A percentile compares a stretch with the other conserved stretches of the same genome.
phyloP scores from a whole-genome alignment of 2,113 vertebrate species.

The Dicrurus megarhynchus region DNA sequence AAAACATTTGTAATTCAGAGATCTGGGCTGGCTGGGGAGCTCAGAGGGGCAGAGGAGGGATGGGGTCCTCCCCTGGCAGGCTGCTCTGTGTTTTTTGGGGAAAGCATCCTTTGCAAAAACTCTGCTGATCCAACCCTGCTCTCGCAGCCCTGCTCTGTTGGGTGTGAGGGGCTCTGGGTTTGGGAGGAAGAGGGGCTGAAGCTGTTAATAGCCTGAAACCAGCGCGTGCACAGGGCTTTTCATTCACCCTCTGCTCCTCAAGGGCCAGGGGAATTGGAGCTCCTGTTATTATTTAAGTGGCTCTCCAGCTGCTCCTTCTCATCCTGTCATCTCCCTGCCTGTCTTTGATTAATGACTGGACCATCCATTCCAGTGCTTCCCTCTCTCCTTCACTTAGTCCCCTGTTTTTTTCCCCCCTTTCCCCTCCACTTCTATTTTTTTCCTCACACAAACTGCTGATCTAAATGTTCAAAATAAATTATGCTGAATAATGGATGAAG shows the following conservation, averaged over 20 bases:
- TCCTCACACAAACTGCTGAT: conserved; percentile 65
- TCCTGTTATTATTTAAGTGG: neutral
- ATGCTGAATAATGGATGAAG: conserved; percentile 77
- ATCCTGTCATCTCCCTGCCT: neutral
- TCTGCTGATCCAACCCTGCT: neutral
- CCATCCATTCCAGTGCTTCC: neutral
- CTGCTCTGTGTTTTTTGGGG: neutral
- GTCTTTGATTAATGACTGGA: conserved; percentile 24
- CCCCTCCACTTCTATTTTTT: neutral
- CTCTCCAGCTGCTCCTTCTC: neutral
- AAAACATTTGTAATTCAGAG: neutral
- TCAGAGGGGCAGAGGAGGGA: neutral
- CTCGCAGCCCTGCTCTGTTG: neutral
- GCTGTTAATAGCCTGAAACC: neutral
- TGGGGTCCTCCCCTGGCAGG: neutral
- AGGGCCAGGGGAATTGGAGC: neutral
- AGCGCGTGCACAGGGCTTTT: neutral
- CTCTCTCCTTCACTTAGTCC: conserved; percentile 41
- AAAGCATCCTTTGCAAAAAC: neutral
- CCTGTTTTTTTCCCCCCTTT: neutral
- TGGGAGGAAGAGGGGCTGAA: neutral
- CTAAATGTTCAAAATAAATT: conserved; percentile 75
- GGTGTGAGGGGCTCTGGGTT: neutral
- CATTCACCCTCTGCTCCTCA: neutral
- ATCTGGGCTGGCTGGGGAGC: neutral